These are phyloP conservation scores for Hyperoplus lanceolatus DNA, from an alignment of 2,797 vertebrate genomes.

Conservation along the genomic window DNA sequence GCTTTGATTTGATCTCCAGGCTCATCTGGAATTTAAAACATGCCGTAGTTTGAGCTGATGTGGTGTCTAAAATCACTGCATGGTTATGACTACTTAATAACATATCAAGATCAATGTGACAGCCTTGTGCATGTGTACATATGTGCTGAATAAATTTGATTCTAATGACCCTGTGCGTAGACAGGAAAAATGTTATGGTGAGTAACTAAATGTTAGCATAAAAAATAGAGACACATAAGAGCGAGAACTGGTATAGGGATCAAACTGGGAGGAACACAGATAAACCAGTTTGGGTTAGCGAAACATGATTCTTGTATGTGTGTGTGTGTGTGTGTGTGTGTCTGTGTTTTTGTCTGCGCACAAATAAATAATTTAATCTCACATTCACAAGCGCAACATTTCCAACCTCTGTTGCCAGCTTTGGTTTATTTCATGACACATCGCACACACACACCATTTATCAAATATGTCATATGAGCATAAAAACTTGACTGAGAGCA, in stretches of 20 bases:
- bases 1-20: conserved; percentile 64
- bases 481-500: conserved; percentile 35
- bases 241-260: not conserved
- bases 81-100: conserved; percentile 2
- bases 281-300: conserved; percentile 5
- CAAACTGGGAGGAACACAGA: not conserved
- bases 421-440: conserved; percentile 10
- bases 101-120: conserved; percentile 12
- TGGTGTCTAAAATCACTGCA: conserved; percentile 39
- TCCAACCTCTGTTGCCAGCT: not conserved
- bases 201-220: conserved; percentile 21
- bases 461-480: conserved; percentile 18
- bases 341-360: too few relatives aligned
- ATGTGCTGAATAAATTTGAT: conserved; percentile 21
- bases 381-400: not conserved
- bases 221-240: not conserved
- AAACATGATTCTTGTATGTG: not conserved
- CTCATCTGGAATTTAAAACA: conserved; percentile 61
- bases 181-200: not conserved
- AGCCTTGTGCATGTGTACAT: conserved; percentile 8
- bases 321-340: not conserved
- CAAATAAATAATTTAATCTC: not conserved
- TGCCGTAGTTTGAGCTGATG: conserved; percentile 25
- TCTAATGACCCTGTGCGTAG: conserved; percentile 33
- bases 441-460: conserved; percentile 12